A percentile compares a stretch with the other conserved stretches of the same genome.
Conservation (phyloP, 2,797 vertebrate genomes). For the Margarornis squamiger region DNA sequence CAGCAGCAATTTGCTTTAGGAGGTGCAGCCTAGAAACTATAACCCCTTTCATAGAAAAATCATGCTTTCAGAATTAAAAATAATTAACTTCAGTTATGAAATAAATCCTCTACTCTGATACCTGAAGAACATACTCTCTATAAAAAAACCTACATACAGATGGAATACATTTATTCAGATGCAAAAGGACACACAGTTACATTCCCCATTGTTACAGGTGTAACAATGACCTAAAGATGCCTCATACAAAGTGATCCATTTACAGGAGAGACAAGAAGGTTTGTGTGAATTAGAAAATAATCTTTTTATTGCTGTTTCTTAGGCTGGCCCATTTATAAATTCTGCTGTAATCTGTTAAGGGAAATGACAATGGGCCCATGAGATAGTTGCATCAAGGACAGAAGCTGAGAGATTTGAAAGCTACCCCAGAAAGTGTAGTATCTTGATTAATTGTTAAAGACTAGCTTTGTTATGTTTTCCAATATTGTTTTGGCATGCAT, state of each 20-base stretch:
- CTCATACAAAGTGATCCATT: neutral
- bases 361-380: neutral
- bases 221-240: neutral
- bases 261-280: neutral
- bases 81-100: neutral
- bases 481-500: neutral
- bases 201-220: neutral
- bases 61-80: neutral
- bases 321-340: neutral
- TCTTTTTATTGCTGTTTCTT: neutral
- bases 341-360: neutral
- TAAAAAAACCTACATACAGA: neutral
- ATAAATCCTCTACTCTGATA: neutral
- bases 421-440: fast-evolving
- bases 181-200: neutral
- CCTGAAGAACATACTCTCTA: neutral
- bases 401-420: neutral
- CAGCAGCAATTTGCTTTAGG: neutral
- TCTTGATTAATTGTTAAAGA: neutral
- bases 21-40: neutral
- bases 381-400: neutral
- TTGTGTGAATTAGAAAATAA: neutral
- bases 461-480: neutral
- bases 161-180: neutral
- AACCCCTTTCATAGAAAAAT: neutral